These are phyloP conservation scores for Caranx melampygus DNA, from an alignment of 2,113 vertebrate genomes.

Conservation along the genomic window DNA sequence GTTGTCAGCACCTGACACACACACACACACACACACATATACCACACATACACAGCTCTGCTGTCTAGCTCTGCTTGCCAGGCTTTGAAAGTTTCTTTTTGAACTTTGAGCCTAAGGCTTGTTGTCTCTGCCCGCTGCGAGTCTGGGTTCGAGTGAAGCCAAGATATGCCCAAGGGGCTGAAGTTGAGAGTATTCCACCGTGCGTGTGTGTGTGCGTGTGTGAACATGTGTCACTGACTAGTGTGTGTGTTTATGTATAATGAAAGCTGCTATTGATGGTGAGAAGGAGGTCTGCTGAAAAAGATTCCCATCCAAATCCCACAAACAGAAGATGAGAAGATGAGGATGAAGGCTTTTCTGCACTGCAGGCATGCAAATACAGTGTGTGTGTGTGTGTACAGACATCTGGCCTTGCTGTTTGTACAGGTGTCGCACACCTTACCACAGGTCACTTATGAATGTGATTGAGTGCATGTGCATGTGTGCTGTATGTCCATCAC, in stretches of 20 bases:
- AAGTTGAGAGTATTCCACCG: constrained; percentile 14
- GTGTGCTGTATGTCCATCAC: neutral
- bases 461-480: neutral
- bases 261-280: constrained; percentile 73
- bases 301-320: constrained; percentile 64
- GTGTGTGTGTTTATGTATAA: constrained; percentile 41
- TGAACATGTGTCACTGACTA: neutral
- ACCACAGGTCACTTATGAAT: neutral
- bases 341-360: constrained; percentile 52
- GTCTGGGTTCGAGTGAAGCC: constrained; percentile 41
- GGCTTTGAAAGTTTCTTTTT: constrained; percentile 28
- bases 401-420: constrained; percentile 58
- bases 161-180: constrained; percentile 42
- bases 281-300: constrained; percentile 32
- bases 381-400: constrained; percentile 14
- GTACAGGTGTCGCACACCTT: constrained; percentile 59
- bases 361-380: constrained; percentile 13
- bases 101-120: constrained; percentile 32
- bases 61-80: neutral
- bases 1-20: constrained; percentile 61
- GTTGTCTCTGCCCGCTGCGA: constrained; percentile 34
- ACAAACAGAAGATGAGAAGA: constrained; percentile 63
- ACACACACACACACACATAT: constrained; percentile 6
- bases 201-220: constrained; percentile 5
- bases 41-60: constrained; percentile 1